Evolutionary conservation across 2,113 vertebrate species (phyloP), one percentile per base, ranked within the genome.

Genomic region (Melanerpes formicivorus): DNA sequence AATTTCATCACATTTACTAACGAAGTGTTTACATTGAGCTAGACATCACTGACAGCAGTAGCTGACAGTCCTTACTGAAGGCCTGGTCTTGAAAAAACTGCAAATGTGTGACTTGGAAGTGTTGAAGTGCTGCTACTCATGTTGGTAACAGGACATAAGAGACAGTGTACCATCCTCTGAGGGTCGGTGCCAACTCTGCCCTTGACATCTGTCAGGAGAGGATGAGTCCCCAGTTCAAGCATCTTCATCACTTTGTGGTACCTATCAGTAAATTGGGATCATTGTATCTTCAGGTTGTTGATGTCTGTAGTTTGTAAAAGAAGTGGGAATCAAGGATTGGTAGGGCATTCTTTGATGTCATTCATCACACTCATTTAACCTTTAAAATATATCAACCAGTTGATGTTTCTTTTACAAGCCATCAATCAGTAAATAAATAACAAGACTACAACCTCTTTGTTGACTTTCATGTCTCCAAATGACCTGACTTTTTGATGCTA

Each of bases 381-480:
- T 95, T 93, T 94, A 56, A 83, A 77, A 80, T 64, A 14, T 5
- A 94, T 58, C 84, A 80, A 26, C 25, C 64, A 34, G 44, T 34
- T 18, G 0, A 65, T 84, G 32, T 59, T 85, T 84, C 82, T 80
- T 93, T 77, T 71, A 54, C 81, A 74, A 48, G 59, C 37, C 6
- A 48, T 81, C 84, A 34, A 74, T 77, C 19, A 55, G 66, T 71
- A 22, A 71, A 75, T 5, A 22, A 85, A 74, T 6, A n/a, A 81
- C 26, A 34, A 80, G 63, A 74, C 23, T 21, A 21, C 81, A 48
- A 23, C 58, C 54, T 88, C 59, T 8, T 32, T n/a, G 59, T 22
- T 93, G 80, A 64, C 46, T 90, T 93, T 18, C 42, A 5, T 64
- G 60, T 42, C 76, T 70, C 84, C 48, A 10, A 22, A 44, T 69